Percentiles rank a stretch among this genome's conserved stretches.
Conservation (phyloP, 2,888 invertebrate genomes). For the Sylvicola cinctus region DNA sequence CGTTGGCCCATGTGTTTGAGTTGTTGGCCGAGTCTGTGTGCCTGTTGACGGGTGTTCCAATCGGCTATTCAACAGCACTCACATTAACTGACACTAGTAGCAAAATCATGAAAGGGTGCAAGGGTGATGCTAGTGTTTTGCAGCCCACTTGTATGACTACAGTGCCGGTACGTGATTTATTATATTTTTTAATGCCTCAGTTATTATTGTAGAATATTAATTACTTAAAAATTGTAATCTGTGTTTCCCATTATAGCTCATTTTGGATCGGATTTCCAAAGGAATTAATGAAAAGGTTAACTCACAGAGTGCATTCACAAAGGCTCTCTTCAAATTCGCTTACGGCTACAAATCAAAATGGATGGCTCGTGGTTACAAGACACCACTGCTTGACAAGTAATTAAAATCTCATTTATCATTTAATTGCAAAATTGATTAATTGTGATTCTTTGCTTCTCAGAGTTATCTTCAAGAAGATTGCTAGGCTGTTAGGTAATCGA, state of each 20-base stretch:
- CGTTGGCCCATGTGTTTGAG: conserved; percentile 93
- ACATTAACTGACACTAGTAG: conserved; percentile 85
- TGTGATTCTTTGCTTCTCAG: conserved; percentile 9
- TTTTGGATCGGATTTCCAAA: conserved; percentile 94
- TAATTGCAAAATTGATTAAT: conserved; percentile 1
- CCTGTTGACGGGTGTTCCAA: conserved; percentile 66
- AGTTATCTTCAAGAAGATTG: conserved; percentile 23
- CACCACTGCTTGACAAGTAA: conserved; percentile 51
- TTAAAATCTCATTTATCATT: conserved; percentile 6
- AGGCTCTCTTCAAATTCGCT: conserved; percentile 81
- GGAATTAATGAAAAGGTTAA: conserved; percentile 87
- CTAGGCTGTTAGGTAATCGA: conserved; percentile 65
- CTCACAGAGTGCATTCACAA: conserved; percentile 55
- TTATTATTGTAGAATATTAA: background rate
- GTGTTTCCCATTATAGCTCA: conserved; percentile 37
- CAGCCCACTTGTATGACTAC: conserved; percentile 88
- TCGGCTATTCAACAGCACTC: conserved; percentile 90
- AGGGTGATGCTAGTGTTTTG: conserved; percentile 82
- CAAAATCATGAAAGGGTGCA: conserved; percentile 87
- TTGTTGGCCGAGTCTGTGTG: conserved; percentile 78
- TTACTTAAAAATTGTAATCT: background rate
- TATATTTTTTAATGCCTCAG: background rate
- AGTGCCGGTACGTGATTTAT: conserved; percentile 55
- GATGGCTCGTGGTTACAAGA: conserved; percentile 62
- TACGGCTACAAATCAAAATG: conserved; percentile 82